Evolutionary conservation across 1,140 invertebrate genomes (phyloP), one percentile per base, ranked within the genome.

Genomic region (Drosophila parabipectinata): DNA sequence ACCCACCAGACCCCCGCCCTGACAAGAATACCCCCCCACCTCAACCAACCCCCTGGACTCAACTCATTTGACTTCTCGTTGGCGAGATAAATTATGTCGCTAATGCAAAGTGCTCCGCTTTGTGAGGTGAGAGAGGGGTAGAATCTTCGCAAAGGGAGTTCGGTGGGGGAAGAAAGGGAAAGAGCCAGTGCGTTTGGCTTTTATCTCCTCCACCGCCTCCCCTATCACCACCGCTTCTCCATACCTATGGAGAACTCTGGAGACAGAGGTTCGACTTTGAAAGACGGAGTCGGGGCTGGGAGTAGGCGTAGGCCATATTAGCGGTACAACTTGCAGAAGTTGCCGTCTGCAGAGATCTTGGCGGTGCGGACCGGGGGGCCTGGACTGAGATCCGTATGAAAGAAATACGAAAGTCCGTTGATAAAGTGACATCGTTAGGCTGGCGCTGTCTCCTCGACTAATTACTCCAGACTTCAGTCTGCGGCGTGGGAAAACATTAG

Each of bases 51-150:
- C 45, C 61, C 60, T 37, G 45, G 30, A 32, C 44, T 48, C 54
- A 57, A 32, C 58, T 74, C 69, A 67, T 64, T 67, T 80, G 78
- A 78, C 71, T 84, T 78, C 80, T 90, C 84, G 85, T 91, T 91
- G 80, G 90, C 89, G 84, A 90, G 85, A 91, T 91, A 91, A 91
- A 90, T 91, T 91, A 91, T 91, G 84, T 90, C 82, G 88, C 83
- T 89, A 87, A 85, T 87, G 82, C 82, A 87, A 87, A 85, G 82
- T 85, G 82, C 82, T 84, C 82, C 81, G 82, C 81, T 84, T 84
- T 84, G 84, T 84, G 77, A 71, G 84, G 68, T 50, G 59, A 64
- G 68, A 52, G 74, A 52, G 60, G 50, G 21, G 47, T 6, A 18
- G 21, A 6, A 54, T 34, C 4, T 18, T 7, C n/a, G 50, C 15